Evolutionary conservation across 2,113 vertebrate species (phyloP), one percentile per base, ranked within the genome.

Genomic region (Hippoglossus stenolepis): DNA sequence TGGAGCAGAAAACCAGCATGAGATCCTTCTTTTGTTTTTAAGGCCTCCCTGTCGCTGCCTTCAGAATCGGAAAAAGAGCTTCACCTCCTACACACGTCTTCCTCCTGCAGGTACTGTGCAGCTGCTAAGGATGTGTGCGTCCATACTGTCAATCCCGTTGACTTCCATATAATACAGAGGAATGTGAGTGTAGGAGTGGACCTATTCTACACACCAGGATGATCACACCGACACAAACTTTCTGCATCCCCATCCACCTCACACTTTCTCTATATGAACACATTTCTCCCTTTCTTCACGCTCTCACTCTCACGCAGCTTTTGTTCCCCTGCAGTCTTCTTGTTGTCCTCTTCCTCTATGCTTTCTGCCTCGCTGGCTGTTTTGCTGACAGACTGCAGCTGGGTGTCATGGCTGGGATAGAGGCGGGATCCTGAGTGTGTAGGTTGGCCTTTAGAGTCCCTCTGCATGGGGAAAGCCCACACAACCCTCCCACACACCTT

Each of bases 151-250:
- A 64, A 11, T 83, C 77, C 65, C 1, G 58, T 38, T 61, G 81
- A 77, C 80, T 73, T 81, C 40, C 38, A 38, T 74, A 87, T 70
- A 83, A 87, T 86, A 49, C 69, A 43, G 59, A 89, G 84, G 90
- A 93, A 93, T 93, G 79, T 77, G 82, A 68, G 84, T 8, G 91
- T 91, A 77, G 91, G 91, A 87, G 90, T 88, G 49, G 15, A 31
- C 66, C 79, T 56, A 63, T 85, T 91, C 85, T 86, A 35, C 69
- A 61, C 84, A 35, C 78, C 82, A 69, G 80, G 79, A 88, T 18
- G 73, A 63, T 74, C 76, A 57, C 91, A 92, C 90, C 77, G 67
- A 89, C 87, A 73, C 67, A 81, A 31, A 31, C 70, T 76, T 60
- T 74, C 28, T 75, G 61, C 64, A 70, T 78, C 75, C 58, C 38